Evolutionary conservation across 2,888 invertebrate genomes (phyloP).

Genomic region (Tromatobia lineatoria): DNA sequence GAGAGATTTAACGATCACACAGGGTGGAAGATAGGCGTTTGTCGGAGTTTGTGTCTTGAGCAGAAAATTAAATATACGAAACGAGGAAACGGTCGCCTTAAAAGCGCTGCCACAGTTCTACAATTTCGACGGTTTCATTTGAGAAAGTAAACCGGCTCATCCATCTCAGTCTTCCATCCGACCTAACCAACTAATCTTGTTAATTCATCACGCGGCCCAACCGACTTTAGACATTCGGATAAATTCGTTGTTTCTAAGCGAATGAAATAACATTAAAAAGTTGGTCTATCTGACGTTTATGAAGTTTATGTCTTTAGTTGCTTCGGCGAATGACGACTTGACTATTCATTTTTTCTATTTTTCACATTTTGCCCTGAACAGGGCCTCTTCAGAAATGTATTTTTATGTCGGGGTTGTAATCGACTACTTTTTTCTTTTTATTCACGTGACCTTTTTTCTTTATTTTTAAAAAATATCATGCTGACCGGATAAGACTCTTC

Average conservation of each 20-base stretch:
- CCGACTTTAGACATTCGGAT: neutral
- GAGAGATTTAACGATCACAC: conserved; percentile 37
- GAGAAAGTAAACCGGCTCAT: conserved; percentile 52
- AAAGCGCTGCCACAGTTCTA: conserved; percentile 30
- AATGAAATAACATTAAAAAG: neutral
- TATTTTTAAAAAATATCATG: no score
- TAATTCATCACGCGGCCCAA: conserved; percentile 45
- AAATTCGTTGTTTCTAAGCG: conserved; percentile 5
- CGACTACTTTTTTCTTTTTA: no score
- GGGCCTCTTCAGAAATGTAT: no score
- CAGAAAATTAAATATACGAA: conserved; percentile 57
- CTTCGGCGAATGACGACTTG: no score
- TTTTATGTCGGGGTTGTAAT: no score
- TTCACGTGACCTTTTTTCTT: no score
- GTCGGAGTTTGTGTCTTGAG: conserved; percentile 2
- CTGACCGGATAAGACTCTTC: no score
- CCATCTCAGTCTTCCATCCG: conserved; percentile 10
- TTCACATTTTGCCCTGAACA: no score
- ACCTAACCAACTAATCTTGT: conserved; percentile 43
- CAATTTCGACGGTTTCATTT: conserved; percentile 51
- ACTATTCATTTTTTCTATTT: no score
- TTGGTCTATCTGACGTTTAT: neutral
- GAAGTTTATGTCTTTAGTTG: no score
- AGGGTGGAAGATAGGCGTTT: neutral
- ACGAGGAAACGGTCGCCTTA: conserved; percentile 29